Evolutionary conservation across 53 echinoderm and acorn worm genomes (phyloP).

Genomic region (Paelopatides confundens): DNA sequence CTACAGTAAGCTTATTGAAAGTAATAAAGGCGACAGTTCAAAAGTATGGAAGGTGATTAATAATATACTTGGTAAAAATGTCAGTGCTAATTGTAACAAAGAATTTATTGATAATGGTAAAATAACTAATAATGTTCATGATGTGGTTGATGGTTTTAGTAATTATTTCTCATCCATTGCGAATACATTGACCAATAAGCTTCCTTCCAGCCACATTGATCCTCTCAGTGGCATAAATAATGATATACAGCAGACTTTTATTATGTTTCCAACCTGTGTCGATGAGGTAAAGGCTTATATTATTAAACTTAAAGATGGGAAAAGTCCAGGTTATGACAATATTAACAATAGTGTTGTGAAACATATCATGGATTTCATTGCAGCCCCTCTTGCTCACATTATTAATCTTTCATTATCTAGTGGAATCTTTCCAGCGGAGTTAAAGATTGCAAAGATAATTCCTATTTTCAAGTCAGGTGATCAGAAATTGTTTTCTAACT

Average conservation of each 20-base stretch:
- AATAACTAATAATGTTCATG: background rate
- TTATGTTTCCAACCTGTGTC: background rate
- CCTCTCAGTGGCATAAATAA: background rate
- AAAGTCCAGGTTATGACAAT: slow-evolving; percentile 20
- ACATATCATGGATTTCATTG: background rate
- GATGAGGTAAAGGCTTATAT: background rate
- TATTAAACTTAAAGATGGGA: background rate
- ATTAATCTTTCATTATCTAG: slow-evolving; percentile 27
- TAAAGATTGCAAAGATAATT: slow-evolving; percentile 52
- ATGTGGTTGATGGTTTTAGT: background rate
- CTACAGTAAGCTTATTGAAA: background rate
- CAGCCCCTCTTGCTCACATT: slow-evolving; percentile 34
- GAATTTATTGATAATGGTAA: background rate
- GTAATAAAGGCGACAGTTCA: background rate
- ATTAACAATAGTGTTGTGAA: slow-evolving; percentile 14
- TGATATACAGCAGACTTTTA: background rate
- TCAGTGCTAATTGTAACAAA: background rate
- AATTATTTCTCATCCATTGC: background rate
- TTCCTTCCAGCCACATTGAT: background rate
- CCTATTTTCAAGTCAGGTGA: slow-evolving; percentile 49
- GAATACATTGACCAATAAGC: background rate
- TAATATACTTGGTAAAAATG: background rate
- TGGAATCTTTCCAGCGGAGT: slow-evolving; percentile 19
- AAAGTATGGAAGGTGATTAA: background rate
- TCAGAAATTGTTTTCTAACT: slow-evolving; percentile 14